Evolutionary conservation across 2,113 vertebrate genomes (phyloP), one percentile per base, ranked within the genome.

Genomic region (Pluvialis apricaria): DNA sequence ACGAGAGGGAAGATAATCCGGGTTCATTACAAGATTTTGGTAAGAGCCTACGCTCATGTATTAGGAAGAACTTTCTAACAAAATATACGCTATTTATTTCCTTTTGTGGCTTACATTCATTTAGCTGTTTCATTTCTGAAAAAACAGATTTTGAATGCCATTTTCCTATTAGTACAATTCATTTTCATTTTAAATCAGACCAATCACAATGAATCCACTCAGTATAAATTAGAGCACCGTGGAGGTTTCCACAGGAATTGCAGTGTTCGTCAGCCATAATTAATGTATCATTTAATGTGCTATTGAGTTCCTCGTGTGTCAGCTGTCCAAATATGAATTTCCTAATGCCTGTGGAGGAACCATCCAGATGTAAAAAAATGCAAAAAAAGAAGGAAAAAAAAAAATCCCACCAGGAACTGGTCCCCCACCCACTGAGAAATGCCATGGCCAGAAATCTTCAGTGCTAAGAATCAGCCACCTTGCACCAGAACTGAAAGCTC

Each of bases 271-370:
- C 68, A 77, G 77, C 57, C 72, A 51, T 77, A 95, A 96, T 80
- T 93, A 79, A 91, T 51, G 68, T 77, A 92, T 85, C 66, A 58
- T 71, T 92, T 75, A 90, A 80, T 0, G 0, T 0, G 0, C 86
- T 79, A 57, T 16, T 73, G 88, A 95, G 65, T 42, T 72, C 81
- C 45, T 88, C 75, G 78, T 90, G 90, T 8, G 3, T 72, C 81
- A 91, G 49, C 75, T 91, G 86, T 85, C 81, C 94, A 90, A 90
- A 93, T 66, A 96, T 20, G 44, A 57, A 92, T 85, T 94, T 94
- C 70, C 44, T 85, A 87, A 65, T 70, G 69, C 75, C 86, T 72
- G 49, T 51, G 38, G 54, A 86, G 45, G 71, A 95, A 95, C 66
- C 32, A 91, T 55, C 24, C 75, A 92, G 47, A 68, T 5, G 0